Conservation (phyloP, 2,888 invertebrate species). For the Euplexia lucipara region DNA sequence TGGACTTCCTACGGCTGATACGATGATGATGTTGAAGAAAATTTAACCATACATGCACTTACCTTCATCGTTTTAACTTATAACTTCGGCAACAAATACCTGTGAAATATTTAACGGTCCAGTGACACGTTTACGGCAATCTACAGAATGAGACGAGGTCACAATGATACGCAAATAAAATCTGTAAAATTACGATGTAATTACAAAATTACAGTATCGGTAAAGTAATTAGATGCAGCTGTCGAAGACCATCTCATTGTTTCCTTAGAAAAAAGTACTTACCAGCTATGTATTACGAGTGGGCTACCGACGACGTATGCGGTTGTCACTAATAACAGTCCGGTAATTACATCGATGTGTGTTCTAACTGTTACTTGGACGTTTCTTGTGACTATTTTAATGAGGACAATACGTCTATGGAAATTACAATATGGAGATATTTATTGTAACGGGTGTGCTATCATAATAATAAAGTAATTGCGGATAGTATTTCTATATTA, state of each 20-base stretch:
- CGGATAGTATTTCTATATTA: conserved; percentile 8
- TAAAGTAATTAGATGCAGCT: conserved; percentile 67
- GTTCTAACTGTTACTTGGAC: conserved; percentile 53
- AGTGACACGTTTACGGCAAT: conserved; percentile 65
- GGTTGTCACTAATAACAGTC: conserved; percentile 55
- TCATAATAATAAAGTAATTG: conserved; percentile 14
- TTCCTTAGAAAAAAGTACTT: conserved; percentile 23
- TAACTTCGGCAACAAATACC: background rate
- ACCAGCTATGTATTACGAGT: conserved; percentile 10
- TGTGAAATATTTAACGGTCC: conserved; percentile 68
- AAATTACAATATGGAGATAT: conserved; percentile 43
- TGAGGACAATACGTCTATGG: conserved; percentile 36
- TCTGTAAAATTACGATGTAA: conserved; percentile 71
- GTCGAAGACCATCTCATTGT: conserved; percentile 44
- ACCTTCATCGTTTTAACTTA: background rate
- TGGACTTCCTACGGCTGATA: too few relatives aligned
- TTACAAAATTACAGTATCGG: conserved; percentile 78
- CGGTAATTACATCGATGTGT: conserved; percentile 55
- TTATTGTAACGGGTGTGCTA: conserved; percentile 51
- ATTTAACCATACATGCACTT: too few relatives aligned
- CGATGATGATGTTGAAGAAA: too few relatives aligned
- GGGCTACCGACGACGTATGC: conserved; percentile 16
- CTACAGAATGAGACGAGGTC: conserved; percentile 67
- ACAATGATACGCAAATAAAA: conserved; percentile 76
- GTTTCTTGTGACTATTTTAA: conserved; percentile 46